These are phyloP conservation scores for Drosophila setifemur DNA, from an alignment of 1,140 invertebrate genomes.

Conservation along the genomic window DNA sequence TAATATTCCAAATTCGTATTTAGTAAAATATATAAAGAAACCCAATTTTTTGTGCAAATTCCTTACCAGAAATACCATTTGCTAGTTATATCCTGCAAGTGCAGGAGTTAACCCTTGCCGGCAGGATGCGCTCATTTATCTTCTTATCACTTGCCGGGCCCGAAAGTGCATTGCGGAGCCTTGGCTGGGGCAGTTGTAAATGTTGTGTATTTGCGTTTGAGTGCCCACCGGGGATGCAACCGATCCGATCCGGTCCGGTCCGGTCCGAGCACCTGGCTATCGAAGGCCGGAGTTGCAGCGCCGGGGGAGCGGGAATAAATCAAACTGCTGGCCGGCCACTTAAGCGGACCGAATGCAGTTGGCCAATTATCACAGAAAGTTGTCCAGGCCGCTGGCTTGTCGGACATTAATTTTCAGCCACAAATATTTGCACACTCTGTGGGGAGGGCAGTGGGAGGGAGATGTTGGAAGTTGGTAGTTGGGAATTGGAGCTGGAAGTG, in stretches of 20 bases:
- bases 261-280: conserved; percentile 25
- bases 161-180: conserved; percentile 32
- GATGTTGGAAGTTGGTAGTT: not conserved
- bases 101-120: conserved; percentile 34
- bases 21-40: too few species aligned
- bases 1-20: too few species aligned
- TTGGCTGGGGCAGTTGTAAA: conserved; percentile 27
- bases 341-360: conserved; percentile 22
- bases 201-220: conserved; percentile 46
- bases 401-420: conserved; percentile 43
- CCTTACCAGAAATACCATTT: conserved; percentile 1
- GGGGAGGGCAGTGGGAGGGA: too few species aligned
- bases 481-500: not conserved
- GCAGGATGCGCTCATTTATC: conserved; percentile 36
- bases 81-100: too few species aligned
- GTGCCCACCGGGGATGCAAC: conserved; percentile 38
- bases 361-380: conserved; percentile 44
- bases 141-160: conserved; percentile 41
- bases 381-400: conserved; percentile 35
- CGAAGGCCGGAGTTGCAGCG: not conserved
- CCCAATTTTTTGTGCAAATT: too few species aligned
- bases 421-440: conserved; percentile 38
- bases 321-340: conserved; percentile 24
- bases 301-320: conserved; percentile 43
- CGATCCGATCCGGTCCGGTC: conserved; percentile 21